Base-by-base conservation (phyloP, 2,113 vertebrate genomes). In the Platysteira castanea region DNA sequence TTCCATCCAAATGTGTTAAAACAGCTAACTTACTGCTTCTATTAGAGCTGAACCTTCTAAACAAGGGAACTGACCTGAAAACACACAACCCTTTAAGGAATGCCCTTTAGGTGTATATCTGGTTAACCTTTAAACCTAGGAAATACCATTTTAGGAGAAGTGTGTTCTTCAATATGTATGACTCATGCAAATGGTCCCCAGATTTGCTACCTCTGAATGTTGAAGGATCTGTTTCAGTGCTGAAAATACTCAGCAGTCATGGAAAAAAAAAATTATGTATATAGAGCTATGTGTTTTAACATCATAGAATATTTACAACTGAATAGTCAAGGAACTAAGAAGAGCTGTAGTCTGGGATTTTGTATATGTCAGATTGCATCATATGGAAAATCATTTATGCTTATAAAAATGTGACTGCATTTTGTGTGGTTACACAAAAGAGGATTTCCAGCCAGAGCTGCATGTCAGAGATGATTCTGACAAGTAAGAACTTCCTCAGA, bases 1-100 rank as follows among this genome's bases (percentile, higher is more conserved):
- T 97, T 97, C 97, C 96, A 82, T 95, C 90, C 41, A 86, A 96
- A 97, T 97, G 95, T 97, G 91, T 96, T 77, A 96, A 97, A 97
- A 96, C 94, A 92, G 96, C 87, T 79, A 95, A 92, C 60, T 87
- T 84, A 56, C 70, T 81, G 94, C 90, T 90, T 94, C 91, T 95
- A 87, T 96, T 96, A 80, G 93, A 95, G 70, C 60, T 44, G 73
- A 92, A 56, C 84, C 54, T 63, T 79, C 75, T 56, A 56, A 93
- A 56, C 64, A 70, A 67, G 77, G 67, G 81, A 71, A 76, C 60
- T 94, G 95, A 96, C 93, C 94, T 97, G 65, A 83, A 93, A 95
- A 89, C 28, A 85, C 52, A 47, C 17, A 37, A 3, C 1, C 27
- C 24, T 67, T 93, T 81, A 49, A 64, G 87, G 80, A 77, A 91